These are phyloP conservation scores for Epiblema foenella DNA, from an alignment of 2,888 invertebrate species.

Conservation along the genomic window DNA sequence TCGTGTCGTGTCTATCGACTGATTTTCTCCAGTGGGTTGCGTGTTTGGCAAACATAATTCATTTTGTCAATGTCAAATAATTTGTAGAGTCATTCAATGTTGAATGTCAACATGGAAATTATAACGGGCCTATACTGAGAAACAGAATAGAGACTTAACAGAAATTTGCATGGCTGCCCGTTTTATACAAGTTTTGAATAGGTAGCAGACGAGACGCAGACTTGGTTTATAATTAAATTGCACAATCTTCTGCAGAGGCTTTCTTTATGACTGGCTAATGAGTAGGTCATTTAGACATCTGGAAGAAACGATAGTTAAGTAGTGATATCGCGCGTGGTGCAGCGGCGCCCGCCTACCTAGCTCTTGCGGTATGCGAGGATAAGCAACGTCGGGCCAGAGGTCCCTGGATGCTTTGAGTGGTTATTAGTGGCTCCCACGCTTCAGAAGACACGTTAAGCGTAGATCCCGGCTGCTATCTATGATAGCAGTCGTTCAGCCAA, in stretches of 20 bases:
- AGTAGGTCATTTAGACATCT: no score
- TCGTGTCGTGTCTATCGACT: conserved; percentile 20
- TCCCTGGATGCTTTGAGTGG: no score
- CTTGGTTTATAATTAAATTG: neutral
- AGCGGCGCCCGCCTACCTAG: no score
- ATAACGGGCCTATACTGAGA: conserved; percentile 7
- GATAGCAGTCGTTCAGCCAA: no score
- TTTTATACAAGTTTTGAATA: neutral
- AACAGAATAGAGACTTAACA: neutral
- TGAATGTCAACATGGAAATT: conserved; percentile 31
- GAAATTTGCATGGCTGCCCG: neutral
- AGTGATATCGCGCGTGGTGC: no score
- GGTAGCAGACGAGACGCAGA: neutral
- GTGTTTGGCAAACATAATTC: conserved; percentile 34
- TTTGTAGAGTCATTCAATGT: conserved; percentile 34
- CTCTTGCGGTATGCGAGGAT: no score
- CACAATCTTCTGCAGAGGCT: neutral
- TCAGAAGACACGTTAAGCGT: no score
- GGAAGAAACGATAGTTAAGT: no score
- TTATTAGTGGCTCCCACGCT: no score
- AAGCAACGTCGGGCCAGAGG: no score
- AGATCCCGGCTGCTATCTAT: no score
- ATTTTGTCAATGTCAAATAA: conserved; percentile 39
- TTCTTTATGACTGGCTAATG: neutral
- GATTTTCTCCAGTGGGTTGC: conserved; percentile 35